Percentiles rank a stretch among this genome's conserved stretches.
Evolutionary conservation across 2,113 vertebrate species (phyloP).

Genomic region (Neopipo cinnamomea): DNA sequence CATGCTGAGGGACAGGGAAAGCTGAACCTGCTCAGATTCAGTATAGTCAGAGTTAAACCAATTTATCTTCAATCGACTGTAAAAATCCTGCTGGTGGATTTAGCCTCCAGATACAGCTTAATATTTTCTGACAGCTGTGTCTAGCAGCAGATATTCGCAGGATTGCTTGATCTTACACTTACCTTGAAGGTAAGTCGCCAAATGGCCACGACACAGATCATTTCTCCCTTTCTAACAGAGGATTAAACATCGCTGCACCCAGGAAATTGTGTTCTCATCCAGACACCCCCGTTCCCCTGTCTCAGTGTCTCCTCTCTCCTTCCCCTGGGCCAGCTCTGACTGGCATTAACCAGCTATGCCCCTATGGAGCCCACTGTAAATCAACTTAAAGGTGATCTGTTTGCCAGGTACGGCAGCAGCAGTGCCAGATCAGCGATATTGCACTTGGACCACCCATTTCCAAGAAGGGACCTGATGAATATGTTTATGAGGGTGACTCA

Average conservation of each 20-base stretch:
- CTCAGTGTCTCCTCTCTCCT: not conserved
- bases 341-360: not conserved
- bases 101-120: not conserved
- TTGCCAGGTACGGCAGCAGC: not conserved
- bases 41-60: not conserved
- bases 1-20: not conserved
- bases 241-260: not conserved
- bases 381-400: not conserved
- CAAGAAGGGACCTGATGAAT: not conserved
- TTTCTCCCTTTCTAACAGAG: not conserved
- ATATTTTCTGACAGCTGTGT: not conserved
- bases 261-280: not conserved
- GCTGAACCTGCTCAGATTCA: not conserved
- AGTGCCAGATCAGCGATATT: not conserved
- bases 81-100: not conserved
- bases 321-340: not conserved
- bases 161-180: not conserved
- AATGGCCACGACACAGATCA: accelerated
- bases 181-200: not conserved
- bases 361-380: not conserved
- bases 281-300: not conserved
- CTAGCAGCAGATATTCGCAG: not conserved
- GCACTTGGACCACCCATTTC: not conserved
- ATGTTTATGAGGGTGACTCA: not conserved
- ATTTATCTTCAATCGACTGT: not conserved